Conservation (phyloP, 2,888 invertebrate species). For the Agrypnus murinus region DNA sequence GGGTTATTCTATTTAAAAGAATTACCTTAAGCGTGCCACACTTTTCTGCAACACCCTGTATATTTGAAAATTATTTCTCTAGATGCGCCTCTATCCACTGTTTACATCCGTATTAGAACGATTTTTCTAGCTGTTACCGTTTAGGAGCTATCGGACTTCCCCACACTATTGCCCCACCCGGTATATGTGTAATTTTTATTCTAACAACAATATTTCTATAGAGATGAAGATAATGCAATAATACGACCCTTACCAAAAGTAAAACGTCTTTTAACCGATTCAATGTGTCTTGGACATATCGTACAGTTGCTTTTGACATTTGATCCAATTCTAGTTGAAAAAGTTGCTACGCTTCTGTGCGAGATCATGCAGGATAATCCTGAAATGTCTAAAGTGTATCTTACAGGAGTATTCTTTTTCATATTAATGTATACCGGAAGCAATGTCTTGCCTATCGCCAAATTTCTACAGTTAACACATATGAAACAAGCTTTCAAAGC, state of each 20-base stretch:
- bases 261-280: slow-evolving; percentile 91
- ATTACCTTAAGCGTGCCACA: too few relatives aligned
- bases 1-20: too few relatives aligned
- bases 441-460: slow-evolving; percentile 95
- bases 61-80: too few relatives aligned
- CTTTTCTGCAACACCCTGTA: too few relatives aligned
- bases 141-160: too few relatives aligned
- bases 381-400: slow-evolving; percentile 92
- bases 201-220: slow-evolving; percentile 59
- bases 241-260: slow-evolving; percentile 96
- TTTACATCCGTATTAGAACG: too few relatives aligned
- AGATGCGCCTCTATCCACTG: too few relatives aligned
- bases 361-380: slow-evolving; percentile 98
- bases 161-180: too few relatives aligned
- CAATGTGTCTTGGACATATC: slow-evolving; percentile 92
- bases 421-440: slow-evolving; percentile 99
- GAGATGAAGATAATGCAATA: slow-evolving; percentile 94
- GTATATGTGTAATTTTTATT: neutral
- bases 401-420: slow-evolving; percentile 98
- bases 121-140: too few relatives aligned
- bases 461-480: slow-evolving; percentile 95
- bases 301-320: slow-evolving; percentile 97
- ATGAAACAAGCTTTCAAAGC: slow-evolving; percentile 95
- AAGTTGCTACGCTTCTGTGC: slow-evolving; percentile 91
- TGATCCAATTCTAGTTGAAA: slow-evolving; percentile 96